phyloP scores from a whole-genome alignment of 2,888 invertebrate genomes.

The Polydrusus cervinus region DNA sequence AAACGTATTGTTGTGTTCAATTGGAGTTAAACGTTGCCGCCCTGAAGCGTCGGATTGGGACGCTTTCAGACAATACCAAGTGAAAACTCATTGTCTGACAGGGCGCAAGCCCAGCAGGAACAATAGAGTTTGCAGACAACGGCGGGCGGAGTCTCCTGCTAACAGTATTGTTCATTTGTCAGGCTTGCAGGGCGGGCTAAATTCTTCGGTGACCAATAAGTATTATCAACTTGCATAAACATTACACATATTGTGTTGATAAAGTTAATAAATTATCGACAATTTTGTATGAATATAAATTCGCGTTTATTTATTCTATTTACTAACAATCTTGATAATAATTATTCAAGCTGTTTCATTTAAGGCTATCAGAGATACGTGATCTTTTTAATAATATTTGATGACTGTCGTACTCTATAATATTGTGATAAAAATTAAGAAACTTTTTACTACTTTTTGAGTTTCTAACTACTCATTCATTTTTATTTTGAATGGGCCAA shows the following conservation, averaged over 20 bases:
- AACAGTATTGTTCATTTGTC: conserved; percentile 72
- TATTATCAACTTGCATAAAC: conserved; percentile 55
- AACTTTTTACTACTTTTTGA: no score
- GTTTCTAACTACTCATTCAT: no score
- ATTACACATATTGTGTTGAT: not conserved
- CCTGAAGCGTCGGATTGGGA: conserved; percentile 69
- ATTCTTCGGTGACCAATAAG: conserved; percentile 62
- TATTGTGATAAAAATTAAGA: no score
- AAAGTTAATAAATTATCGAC: not conserved
- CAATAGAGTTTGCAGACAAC: conserved; percentile 70
- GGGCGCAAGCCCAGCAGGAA: conserved; percentile 70
- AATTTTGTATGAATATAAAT: no score
- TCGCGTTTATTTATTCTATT: no score
- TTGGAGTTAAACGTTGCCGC: conserved; percentile 65
- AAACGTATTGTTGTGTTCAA: conserved; percentile 53
- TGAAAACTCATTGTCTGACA: conserved; percentile 69
- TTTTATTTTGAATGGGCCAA: no score
- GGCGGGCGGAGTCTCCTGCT: conserved; percentile 69
- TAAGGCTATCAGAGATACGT: no score
- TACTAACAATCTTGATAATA: no score
- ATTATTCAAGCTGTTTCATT: no score
- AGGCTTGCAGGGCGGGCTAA: conserved; percentile 64
- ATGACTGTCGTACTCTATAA: no score
- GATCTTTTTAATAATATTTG: no score
- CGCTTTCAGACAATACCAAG: conserved; percentile 69